Evolutionary conservation across 1,140 invertebrate genomes (phyloP).

Genomic region (Bacillus rossius): DNA sequence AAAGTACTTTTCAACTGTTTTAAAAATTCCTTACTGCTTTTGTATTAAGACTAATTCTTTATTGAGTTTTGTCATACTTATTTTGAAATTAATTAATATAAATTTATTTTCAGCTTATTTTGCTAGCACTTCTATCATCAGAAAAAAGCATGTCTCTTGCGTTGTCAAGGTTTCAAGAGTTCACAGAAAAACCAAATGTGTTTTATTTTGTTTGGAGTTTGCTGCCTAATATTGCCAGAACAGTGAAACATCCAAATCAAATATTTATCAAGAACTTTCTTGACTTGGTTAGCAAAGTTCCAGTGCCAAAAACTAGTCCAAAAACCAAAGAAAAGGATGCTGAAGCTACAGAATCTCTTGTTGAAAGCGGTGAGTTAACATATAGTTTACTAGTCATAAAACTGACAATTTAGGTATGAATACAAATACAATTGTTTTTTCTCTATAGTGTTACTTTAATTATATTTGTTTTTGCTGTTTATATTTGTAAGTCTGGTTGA

Average conservation of each 20-base stretch:
- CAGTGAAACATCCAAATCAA: constrained; percentile 49
- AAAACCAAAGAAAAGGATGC: constrained; percentile 23
- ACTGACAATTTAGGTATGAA: too few species aligned
- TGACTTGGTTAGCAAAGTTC: constrained; percentile 56
- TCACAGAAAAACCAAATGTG: constrained; percentile 56
- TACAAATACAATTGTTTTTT: too few species aligned
- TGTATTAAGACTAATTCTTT: too few species aligned
- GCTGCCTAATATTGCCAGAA: constrained; percentile 47
- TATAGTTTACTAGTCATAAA: too few species aligned
- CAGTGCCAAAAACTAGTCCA: constrained; percentile 42
- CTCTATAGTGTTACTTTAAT: too few species aligned
- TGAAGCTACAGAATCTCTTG: neutral
- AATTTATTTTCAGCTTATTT: constrained; percentile 34
- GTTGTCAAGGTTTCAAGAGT: constrained; percentile 56
- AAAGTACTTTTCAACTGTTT: too few species aligned
- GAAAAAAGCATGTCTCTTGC: constrained; percentile 45
- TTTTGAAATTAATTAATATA: too few species aligned
- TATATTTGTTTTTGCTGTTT: too few species aligned
- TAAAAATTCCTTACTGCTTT: too few species aligned
- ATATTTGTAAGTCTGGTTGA: too few species aligned
- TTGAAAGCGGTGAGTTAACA: too few species aligned
- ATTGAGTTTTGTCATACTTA: too few species aligned
- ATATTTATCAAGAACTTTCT: constrained; percentile 65
- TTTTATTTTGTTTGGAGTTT: constrained; percentile 52
- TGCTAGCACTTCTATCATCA: constrained; percentile 49